Conservation (phyloP, 2,888 invertebrate species). For the Megaustenia siamemsis region DNA sequence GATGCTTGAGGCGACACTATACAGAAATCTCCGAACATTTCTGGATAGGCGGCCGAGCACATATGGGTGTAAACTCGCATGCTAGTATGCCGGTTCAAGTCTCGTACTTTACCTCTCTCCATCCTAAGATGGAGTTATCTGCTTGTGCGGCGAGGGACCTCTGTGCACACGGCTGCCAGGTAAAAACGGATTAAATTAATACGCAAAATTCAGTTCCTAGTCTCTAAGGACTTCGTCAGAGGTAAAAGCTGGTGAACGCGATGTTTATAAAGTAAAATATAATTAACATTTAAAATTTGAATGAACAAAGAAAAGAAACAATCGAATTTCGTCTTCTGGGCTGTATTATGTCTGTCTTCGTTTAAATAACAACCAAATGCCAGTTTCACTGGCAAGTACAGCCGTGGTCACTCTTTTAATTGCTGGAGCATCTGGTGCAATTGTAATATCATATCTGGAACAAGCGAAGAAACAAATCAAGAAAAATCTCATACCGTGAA, state of each 20-base stretch:
- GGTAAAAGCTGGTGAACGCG: background rate
- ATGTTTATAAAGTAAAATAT: background rate
- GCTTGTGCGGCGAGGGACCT: no score
- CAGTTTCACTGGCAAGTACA: constrained; percentile 34
- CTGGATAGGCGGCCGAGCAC: no score
- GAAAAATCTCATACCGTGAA: no score
- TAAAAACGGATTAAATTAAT: background rate
- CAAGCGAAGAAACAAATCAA: background rate
- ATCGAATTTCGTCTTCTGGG: background rate
- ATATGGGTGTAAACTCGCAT: no score
- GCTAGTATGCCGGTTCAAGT: no score
- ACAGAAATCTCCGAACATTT: no score
- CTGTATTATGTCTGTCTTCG: background rate
- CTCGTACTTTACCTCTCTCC: no score
- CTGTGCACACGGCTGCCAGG: background rate
- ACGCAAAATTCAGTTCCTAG: background rate
- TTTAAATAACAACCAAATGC: constrained; percentile 37
- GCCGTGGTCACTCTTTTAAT: background rate
- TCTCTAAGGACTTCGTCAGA: background rate
- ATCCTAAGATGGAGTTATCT: no score
- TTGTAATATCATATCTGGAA: constrained; percentile 9
- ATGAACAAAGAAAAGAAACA: background rate
- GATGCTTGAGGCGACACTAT: no score
- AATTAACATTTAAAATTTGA: background rate
- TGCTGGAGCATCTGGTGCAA: constrained; percentile 34